Conservation (phyloP, 23 tunicate species). For the Clavelina lepadiformis region DNA sequence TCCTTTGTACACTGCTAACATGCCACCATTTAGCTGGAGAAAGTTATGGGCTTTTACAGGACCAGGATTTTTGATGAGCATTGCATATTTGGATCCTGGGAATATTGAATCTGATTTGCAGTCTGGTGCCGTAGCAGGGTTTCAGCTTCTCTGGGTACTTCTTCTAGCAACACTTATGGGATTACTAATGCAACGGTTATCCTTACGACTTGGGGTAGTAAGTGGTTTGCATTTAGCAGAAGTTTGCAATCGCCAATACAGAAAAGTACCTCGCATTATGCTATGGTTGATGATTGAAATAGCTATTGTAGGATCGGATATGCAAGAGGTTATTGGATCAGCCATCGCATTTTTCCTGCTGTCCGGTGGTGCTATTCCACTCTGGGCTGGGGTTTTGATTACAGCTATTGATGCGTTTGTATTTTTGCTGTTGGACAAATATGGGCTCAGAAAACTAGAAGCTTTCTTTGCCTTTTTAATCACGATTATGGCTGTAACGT, state of each 20-base stretch:
- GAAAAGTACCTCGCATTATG: constrained; percentile 49
- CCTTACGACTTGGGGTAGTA: constrained; percentile 72
- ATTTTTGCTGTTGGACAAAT: constrained; percentile 80
- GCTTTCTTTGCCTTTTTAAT: constrained; percentile 89
- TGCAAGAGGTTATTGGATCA: constrained; percentile 99
- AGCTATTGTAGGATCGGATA: constrained; percentile 88
- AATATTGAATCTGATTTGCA: constrained; percentile 94
- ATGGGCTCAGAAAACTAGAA: constrained; percentile 86
- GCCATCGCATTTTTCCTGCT: constrained; percentile 89
- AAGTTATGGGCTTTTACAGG: constrained; percentile 92
- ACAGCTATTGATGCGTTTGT: constrained; percentile 88
- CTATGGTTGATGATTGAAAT: constrained; percentile 93
- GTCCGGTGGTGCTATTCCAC: constrained; percentile 40
- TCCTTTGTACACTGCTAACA: constrained; percentile 41
- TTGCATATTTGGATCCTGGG: constrained; percentile 94
- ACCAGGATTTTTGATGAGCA: constrained; percentile 94
- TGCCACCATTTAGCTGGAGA: constrained; percentile 82
- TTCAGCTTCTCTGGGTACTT: constrained; percentile 65
- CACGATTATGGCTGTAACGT: constrained; percentile 78
- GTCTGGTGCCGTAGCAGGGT: constrained; percentile 86
- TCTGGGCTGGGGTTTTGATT: constrained; percentile 64
- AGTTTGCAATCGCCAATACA: constrained; percentile 78
- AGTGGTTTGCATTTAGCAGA: constrained; percentile 88
- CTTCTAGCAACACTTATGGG: constrained; percentile 68
- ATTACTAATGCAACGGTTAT: constrained; percentile 75